Base-by-base conservation (phyloP, 2,888 invertebrate genomes). In the Epinotia demarniana region DNA sequence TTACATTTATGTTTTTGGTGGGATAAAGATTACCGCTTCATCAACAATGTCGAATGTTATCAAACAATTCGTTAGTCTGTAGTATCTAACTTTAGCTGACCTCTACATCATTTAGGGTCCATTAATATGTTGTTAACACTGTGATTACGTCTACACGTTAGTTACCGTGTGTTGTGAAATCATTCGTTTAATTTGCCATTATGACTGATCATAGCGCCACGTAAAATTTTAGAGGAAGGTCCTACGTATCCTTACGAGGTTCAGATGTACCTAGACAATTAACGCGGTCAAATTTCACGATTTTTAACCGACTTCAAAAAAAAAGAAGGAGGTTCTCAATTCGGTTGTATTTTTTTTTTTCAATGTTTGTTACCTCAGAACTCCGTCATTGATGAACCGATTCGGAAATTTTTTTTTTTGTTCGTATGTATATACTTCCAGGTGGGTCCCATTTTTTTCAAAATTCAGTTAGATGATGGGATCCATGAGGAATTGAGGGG, bases 91-190 rank as follows among this genome's bases (percentile, higher is more conserved):
- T 73, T 60, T 60, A 53, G 39, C 46, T 58, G 27, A 27, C 63
- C 27, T 27, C 27, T 16, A 43, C 39, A 67, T 67, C 66, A 23
- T 49, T 72, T 73, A 66, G 53, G 46, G 16, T 33, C 72, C 66
- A 72, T 72, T 72, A 66, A 72, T 49, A 33, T 60, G 72, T 66
- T 46, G 63, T 72, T 72, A 72, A 43, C 63, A 64, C 39, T 23
- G 43, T 64, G 72, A 64, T 72, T 55, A 43, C 55, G 23, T 13
- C 39, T 71, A 27, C 53, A 66, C 39, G 33, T 39, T n/a, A 33
- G 16, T 57, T 55, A 67, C 55, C 39, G 33, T 18, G 18, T 67
- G 53, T 67, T 39, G 55, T 67, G 67, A 33, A 57, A 67, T 67
- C 12, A 57, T 55, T 39, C 18, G 19, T 49, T 49, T 49, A 49